phyloP scores from a whole-genome alignment of 2,888 invertebrate genomes.

The Apodemia hepburni region DNA sequence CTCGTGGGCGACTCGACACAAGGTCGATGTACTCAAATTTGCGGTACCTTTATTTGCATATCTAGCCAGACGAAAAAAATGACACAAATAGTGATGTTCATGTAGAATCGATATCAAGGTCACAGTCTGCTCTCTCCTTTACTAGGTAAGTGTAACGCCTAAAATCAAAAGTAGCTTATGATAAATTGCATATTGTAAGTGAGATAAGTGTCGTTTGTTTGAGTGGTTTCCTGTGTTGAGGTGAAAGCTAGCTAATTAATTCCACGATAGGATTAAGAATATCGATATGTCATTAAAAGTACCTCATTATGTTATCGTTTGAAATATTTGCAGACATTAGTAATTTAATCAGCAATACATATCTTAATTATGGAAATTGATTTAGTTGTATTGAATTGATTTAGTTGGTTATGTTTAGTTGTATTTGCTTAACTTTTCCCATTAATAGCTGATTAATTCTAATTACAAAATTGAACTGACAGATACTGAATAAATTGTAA shows the following conservation, averaged over 20 bases:
- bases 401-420: not conserved
- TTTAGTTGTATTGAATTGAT: not conserved
- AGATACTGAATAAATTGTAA: too few species aligned
- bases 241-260: conserved; percentile 59
- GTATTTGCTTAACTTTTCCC: not conserved
- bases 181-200: conserved; percentile 74
- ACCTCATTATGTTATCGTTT: conserved; percentile 14
- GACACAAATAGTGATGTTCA: conserved; percentile 61
- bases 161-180: conserved; percentile 64
- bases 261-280: conserved; percentile 53
- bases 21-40: conserved; percentile 76
- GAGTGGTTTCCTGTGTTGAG: conserved; percentile 72
- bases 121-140: conserved; percentile 67
- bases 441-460: not conserved
- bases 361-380: conserved; percentile 2
- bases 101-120: conserved; percentile 71
- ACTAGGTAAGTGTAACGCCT: conserved; percentile 77
- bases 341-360: conserved; percentile 7
- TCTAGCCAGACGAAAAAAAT: conserved; percentile 68
- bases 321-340: conserved; percentile 13
- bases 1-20: conserved; percentile 59
- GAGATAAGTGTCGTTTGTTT: conserved; percentile 68
- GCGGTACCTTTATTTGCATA: conserved; percentile 75
- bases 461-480: not conserved
- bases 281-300: conserved; percentile 32